phyloP scores from a whole-genome alignment of 2,797 vertebrate species.

The Ctenosaura bakeri region DNA sequence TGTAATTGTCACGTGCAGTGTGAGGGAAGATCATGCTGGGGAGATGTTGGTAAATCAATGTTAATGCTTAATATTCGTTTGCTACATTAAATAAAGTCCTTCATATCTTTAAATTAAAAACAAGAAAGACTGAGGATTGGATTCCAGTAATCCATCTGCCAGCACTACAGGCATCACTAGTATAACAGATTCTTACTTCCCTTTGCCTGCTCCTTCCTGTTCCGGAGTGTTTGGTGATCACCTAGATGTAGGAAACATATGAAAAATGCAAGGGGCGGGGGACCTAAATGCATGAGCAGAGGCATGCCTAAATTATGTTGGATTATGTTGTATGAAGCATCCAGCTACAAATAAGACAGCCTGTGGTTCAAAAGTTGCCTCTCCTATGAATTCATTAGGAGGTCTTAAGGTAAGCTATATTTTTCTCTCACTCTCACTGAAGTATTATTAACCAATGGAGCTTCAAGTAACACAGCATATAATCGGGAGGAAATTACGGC shows the following conservation, averaged over 20 bases:
- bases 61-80: no score
- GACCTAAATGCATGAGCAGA: neutral
- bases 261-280: neutral
- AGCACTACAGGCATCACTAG: neutral
- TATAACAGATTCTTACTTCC: neutral
- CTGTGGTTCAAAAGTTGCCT: neutral
- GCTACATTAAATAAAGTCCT: no score
- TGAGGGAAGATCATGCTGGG: no score
- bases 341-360: neutral
- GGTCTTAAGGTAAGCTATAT: neutral
- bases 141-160: neutral
- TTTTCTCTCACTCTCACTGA: neutral
- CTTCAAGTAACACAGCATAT: neutral
- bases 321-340: neutral
- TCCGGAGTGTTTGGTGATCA: neutral
- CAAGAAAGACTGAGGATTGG: no score
- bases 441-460: conserved; percentile 6
- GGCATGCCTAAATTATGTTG: neutral
- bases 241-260: neutral
- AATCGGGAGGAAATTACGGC: conserved; percentile 14
- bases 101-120: no score
- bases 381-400: neutral
- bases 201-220: neutral
- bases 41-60: no score
- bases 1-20: no score